phyloP scores from a whole-genome alignment of 1,140 invertebrate genomes.

The Micrasema minimum region DNA sequence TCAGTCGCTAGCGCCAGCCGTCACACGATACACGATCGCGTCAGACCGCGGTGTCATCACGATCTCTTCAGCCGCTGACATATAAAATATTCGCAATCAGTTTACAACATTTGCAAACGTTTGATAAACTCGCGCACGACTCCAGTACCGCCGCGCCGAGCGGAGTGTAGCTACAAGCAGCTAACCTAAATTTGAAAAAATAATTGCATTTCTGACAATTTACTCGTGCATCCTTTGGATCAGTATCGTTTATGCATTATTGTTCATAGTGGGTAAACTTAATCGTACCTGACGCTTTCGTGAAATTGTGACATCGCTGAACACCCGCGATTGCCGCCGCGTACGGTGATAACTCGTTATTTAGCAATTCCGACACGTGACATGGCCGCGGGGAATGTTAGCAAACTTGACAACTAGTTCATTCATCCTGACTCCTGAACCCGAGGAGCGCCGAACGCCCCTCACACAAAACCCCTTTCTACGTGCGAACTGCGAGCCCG shows the following conservation, averaged over 20 bases:
- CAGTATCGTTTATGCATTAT: not conserved
- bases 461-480: not conserved
- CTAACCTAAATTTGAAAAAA: no score
- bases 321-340: conserved; percentile 2
- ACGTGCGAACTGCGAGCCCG: not conserved
- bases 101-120: no score
- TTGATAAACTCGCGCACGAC: no score
- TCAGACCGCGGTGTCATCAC: not conserved
- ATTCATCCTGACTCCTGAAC: not conserved
- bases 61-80: not conserved
- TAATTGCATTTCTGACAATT: not conserved
- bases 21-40: not conserved
- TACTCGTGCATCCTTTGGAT: not conserved
- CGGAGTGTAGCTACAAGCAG: no score
- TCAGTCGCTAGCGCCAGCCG: conserved; percentile 8
- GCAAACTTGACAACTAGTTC: not conserved
- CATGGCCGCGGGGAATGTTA: not conserved
- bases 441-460: not conserved
- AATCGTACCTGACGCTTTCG: not conserved
- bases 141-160: no score
- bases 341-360: conserved; percentile 27
- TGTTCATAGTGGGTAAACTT: not conserved
- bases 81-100: no score
- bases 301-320: conserved; percentile 18
- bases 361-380: not conserved